Evolutionary conservation across 2,888 invertebrate genomes (phyloP).

Genomic region (Formica aserva): DNA sequence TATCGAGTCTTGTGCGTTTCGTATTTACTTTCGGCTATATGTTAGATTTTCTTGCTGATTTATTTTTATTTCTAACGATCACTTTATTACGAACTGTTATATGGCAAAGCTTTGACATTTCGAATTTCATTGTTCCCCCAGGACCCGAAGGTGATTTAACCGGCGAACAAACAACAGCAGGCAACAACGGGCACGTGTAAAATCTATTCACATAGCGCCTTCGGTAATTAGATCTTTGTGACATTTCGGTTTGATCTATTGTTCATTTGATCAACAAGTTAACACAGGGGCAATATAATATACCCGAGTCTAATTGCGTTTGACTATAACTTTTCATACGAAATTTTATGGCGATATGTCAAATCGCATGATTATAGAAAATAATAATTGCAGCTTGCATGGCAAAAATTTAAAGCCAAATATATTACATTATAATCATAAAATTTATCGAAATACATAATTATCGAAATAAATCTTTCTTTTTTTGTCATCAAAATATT

Average conservation of each 20-base stretch:
- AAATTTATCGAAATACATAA: background rate
- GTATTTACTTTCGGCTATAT: slow-evolving; percentile 8
- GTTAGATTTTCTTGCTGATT: background rate
- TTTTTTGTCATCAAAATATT: background rate
- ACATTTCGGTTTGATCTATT: slow-evolving; percentile 44
- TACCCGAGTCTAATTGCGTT: background rate
- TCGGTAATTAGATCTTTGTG: slow-evolving; percentile 60
- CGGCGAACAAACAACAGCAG: slow-evolving; percentile 42
- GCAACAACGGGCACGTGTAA: background rate
- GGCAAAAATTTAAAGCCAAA: background rate
- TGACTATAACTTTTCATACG: background rate
- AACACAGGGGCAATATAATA: background rate
- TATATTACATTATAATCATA: background rate
- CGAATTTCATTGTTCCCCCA: slow-evolving; percentile 55
- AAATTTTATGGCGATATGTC: background rate
- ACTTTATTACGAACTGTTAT: background rate
- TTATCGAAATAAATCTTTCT: background rate
- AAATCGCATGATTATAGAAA: background rate
- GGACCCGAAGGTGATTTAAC: slow-evolving; percentile 31
- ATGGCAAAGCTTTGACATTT: slow-evolving; percentile 54
- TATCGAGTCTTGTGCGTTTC: background rate
- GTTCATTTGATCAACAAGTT: slow-evolving; percentile 1
- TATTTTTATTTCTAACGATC: slow-evolving; percentile 1
- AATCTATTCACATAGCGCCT: slow-evolving; percentile 36
- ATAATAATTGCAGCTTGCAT: background rate